Percentiles rank a stretch among this genome's conserved stretches.
Evolutionary conservation across 2,113 vertebrate genomes (phyloP).

Genomic region (Dicrurus megarhynchus): DNA sequence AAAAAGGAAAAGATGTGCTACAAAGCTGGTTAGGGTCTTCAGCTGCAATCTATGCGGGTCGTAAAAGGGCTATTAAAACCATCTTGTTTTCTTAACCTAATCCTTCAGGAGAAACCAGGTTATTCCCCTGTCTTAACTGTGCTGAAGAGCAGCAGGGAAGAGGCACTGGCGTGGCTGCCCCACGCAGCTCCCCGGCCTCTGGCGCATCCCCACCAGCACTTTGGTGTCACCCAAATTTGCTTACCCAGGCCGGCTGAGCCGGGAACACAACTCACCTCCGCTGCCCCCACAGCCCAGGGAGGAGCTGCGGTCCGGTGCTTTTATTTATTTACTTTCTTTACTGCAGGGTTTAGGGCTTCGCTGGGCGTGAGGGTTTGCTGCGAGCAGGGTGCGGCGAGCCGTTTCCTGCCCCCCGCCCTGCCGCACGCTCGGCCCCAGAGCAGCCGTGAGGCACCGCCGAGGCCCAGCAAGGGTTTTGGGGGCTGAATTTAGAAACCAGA

Average conservation of each 20-base stretch:
- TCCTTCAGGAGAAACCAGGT: neutral
- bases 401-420: slow-evolving; percentile 47
- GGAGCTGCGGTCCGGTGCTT: neutral
- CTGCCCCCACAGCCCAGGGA: neutral
- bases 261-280: neutral
- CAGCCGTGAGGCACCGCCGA: neutral
- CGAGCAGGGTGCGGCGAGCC: neutral
- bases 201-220: neutral
- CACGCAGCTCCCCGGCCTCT: accelerated
- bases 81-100: slow-evolving; percentile 22
- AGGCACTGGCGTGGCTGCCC: accelerated
- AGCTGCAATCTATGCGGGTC: neutral
- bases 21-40: neutral
- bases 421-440: neutral
- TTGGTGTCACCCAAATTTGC: accelerated
- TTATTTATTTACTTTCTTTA: slow-evolving; percentile 1
- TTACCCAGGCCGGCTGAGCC: neutral
- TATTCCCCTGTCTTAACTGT: neutral
- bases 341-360: neutral
- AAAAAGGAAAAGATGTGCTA: neutral
- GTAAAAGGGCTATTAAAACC: neutral
- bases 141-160: neutral
- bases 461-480: neutral
- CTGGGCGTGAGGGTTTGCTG: neutral
- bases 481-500: neutral